Evolutionary conservation across 2,113 vertebrate species (phyloP), one percentile per base, ranked within the genome.

Genomic region (Calidris pygmaea): DNA sequence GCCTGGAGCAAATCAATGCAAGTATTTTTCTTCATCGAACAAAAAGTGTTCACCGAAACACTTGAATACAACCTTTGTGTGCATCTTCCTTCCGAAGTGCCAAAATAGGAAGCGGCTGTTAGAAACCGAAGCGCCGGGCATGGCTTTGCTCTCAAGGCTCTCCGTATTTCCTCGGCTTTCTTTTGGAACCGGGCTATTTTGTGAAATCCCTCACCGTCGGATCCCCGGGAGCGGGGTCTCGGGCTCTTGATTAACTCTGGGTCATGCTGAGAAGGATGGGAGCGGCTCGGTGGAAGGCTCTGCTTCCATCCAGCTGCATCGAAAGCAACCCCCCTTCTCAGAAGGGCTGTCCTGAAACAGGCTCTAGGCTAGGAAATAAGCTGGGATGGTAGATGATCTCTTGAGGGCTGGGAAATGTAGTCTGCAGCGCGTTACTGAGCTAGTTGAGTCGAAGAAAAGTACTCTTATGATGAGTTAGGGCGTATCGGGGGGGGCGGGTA

Each of bases 1-100:
- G 84, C 88, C 93, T 27, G 53, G 39, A 92, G 94, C 83, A 75
- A 90, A 96, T 78, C 88, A 66, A 37, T 85, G 89, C 89, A 47
- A 56, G 74, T 39, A 13, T 17, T 45, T 77, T 37, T 21, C 68
- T 86, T 26, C 4, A 15, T 52, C 0, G 22, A 85, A 91, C 73
- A 74, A 50, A 74, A 87, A 59, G 73, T 6, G 50, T 83, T 94
- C 66, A 2, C 59, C 86, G 83, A 58, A 88, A 85, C 81, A 60
- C 73, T 55, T 55, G 29, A 55, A 9, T 13, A 15, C 76, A 37
- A 65, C 79, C 94, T 90, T 32, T 43, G 86, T 39, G 80, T 50
- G 68, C 62, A 62, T 60, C 88, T 74, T 55, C 93, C 89, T 45
- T 8, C 72, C 53, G 0, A 16, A 41, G 76, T 22, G 91, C 77